These are phyloP conservation scores for Listronotus oregonensis DNA, from an alignment of 1,140 invertebrate genomes.

Conservation along the genomic window DNA sequence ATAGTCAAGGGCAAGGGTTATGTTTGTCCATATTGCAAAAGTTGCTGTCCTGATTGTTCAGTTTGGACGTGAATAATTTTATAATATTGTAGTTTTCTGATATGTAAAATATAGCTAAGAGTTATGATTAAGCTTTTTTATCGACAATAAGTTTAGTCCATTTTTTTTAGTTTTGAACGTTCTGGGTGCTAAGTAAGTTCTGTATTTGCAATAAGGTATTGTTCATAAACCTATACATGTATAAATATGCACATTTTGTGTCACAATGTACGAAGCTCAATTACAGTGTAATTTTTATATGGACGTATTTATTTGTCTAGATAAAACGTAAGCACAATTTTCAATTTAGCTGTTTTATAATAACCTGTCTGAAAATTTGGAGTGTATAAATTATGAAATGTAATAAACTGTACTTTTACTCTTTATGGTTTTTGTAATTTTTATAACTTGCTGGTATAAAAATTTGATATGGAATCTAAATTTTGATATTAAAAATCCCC, in stretches of 20 bases:
- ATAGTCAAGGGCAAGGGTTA: no score
- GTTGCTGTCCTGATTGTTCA: no score
- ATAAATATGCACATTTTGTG: slow-evolving; percentile 22
- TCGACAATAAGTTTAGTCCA: no score
- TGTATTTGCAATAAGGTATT: not conserved
- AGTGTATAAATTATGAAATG: slow-evolving; percentile 36
- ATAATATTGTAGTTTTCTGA: no score
- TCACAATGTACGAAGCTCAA: slow-evolving; percentile 29
- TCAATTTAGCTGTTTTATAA: slow-evolving; percentile 30
- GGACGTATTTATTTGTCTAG: slow-evolving; percentile 13
- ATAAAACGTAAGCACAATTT: slow-evolving; percentile 31
- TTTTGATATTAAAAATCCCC: no score
- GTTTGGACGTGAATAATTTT: no score
- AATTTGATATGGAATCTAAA: no score
- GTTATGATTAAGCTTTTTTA: no score
- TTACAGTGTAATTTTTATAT: slow-evolving; percentile 31
- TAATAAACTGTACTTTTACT: slow-evolving; percentile 27
- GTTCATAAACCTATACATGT: slow-evolving; percentile 3
- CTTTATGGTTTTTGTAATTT: not conserved
- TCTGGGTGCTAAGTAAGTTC: not conserved
- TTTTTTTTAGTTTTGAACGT: not conserved
- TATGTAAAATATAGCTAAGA: no score
- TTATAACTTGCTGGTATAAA: no score
- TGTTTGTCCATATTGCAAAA: no score
- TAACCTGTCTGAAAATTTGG: slow-evolving; percentile 12